Conservation (phyloP, 2,797 vertebrate genomes). For the Chaunax sp. region DNA sequence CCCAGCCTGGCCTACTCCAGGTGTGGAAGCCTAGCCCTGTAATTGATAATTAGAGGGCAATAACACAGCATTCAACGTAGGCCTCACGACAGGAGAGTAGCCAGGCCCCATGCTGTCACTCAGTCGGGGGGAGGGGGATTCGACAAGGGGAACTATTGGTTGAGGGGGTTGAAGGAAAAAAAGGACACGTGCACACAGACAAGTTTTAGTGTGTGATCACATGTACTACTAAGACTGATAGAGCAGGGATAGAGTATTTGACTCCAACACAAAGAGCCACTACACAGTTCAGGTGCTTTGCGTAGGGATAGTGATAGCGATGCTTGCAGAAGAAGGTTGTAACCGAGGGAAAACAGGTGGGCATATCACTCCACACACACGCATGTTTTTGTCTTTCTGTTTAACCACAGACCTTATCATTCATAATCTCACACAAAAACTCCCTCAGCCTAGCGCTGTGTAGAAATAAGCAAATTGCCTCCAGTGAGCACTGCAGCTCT, state of each 20-base stretch:
- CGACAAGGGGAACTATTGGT: slow-evolving; percentile 22
- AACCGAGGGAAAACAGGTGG: not conserved
- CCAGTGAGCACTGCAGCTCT: slow-evolving; percentile 1
- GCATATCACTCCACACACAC: not conserved
- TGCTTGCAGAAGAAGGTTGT: slow-evolving; percentile 10
- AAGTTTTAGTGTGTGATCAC: slow-evolving; percentile 15
- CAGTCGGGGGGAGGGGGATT: slow-evolving; percentile 38
- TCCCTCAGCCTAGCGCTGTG: slow-evolving; percentile 27
- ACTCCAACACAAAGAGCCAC: slow-evolving; percentile 35
- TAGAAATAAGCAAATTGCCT: slow-evolving; percentile 44
- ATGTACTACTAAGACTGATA: slow-evolving; percentile 19
- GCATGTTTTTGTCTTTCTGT: slow-evolving; percentile 32
- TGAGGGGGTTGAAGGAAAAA: not conserved
- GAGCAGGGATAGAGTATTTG: slow-evolving; percentile 23
- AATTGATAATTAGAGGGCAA: slow-evolving; percentile 86
- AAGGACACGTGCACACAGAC: slow-evolving; percentile 14
- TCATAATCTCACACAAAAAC: slow-evolving; percentile 10
- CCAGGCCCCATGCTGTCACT: slow-evolving; percentile 70
- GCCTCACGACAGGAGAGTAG: slow-evolving; percentile 70
- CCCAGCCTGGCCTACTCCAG: slow-evolving; percentile 80
- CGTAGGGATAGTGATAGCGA: slow-evolving; percentile 26
- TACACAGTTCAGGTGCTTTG: slow-evolving; percentile 32
- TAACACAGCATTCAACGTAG: slow-evolving; percentile 71
- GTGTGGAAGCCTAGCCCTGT: slow-evolving; percentile 78
- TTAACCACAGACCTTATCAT: slow-evolving; percentile 64